phyloP scores from a whole-genome alignment of 2,113 vertebrate genomes.

The Corapipo altera region DNA sequence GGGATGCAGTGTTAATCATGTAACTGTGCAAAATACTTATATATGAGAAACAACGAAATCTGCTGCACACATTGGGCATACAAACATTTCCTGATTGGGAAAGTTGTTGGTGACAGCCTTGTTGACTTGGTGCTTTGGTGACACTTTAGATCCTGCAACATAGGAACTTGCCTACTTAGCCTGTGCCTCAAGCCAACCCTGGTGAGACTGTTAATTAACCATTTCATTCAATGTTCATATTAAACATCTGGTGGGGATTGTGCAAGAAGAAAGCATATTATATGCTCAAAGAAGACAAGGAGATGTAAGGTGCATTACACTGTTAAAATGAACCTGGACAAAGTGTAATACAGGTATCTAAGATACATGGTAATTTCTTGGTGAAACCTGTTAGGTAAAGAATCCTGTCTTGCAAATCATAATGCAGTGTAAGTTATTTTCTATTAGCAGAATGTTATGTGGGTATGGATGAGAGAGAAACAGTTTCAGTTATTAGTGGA shows the following conservation, averaged over 20 bases:
- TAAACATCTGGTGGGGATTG: background rate
- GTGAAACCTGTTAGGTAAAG: background rate
- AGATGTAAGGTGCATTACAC: background rate
- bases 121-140: background rate
- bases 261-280: background rate
- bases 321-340: background rate
- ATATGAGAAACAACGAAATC: background rate
- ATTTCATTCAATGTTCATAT: background rate
- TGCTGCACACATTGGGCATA: background rate
- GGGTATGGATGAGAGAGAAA: background rate
- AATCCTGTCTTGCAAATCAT: background rate
- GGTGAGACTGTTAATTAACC: constrained; percentile 10
- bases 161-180: constrained; percentile 46
- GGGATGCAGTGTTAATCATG: background rate
- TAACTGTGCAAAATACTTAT: background rate
- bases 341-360: background rate
- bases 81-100: background rate
- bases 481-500: background rate
- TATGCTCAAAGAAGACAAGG: background rate
- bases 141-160: background rate
- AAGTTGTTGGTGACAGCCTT: background rate
- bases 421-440: background rate
- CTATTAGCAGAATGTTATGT: background rate
- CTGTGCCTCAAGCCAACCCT: constrained; percentile 44
- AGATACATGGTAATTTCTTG: background rate